Conservation (phyloP, 2,888 invertebrate species). For the Rhaphigaster nebulosa region DNA sequence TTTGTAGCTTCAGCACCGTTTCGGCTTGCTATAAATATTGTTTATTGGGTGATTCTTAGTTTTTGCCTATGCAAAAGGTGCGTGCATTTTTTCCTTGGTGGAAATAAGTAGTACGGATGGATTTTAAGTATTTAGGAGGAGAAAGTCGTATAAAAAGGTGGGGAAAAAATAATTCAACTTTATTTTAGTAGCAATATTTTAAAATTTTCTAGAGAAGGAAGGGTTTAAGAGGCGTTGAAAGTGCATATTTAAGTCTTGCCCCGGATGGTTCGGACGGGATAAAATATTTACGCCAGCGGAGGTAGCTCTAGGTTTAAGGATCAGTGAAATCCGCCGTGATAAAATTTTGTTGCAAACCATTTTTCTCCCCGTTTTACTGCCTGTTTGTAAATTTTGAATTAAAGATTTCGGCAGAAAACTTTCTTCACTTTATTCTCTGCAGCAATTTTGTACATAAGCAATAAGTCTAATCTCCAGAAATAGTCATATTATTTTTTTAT, state of each 20-base stretch:
- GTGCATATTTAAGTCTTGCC: background rate
- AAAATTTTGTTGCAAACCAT: slow-evolving; percentile 46
- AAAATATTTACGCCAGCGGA: slow-evolving; percentile 10
- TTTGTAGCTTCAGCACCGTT: too few relatives aligned
- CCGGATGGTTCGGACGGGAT: background rate
- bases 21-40: too few relatives aligned
- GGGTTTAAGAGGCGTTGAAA: slow-evolving; percentile 27
- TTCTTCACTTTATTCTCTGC: background rate
- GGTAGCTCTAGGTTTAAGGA: slow-evolving; percentile 43
- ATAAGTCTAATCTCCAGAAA: background rate
- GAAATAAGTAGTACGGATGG: background rate
- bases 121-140: background rate
- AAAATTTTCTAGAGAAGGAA: background rate
- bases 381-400: slow-evolving; percentile 10
- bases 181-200: background rate
- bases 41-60: too few relatives aligned
- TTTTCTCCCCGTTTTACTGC: background rate
- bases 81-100: too few relatives aligned
- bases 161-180: background rate
- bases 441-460: background rate
- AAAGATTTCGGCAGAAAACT: background rate
- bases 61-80: too few relatives aligned
- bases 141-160: background rate
- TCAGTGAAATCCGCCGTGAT: slow-evolving; percentile 53
- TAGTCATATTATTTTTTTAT: background rate